Base-by-base conservation (phyloP, 2,797 vertebrate genomes). In the Muraenolepis orangiensis region DNA sequence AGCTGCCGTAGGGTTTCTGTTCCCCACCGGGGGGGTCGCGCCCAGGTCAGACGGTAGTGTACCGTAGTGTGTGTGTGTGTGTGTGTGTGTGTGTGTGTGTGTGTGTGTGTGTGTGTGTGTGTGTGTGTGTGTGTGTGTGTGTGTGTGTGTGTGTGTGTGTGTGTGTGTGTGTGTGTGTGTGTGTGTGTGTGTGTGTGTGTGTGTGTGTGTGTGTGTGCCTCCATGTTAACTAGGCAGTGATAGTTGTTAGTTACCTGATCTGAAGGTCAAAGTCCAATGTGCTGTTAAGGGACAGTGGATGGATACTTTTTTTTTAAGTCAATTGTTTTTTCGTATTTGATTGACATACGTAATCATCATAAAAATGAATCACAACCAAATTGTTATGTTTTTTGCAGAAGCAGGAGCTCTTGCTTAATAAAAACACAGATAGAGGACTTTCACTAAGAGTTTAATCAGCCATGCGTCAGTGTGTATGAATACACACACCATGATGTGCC, bases 1-100 rank as follows among this genome's bases (percentile, higher is more conserved):
- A 92, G 89, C 91, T 91, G 91, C 87, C 77, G 70, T 57, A 70
- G 78, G 85, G 77, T 73, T 66, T 84, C 76, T 72, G 83, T 76
- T 77, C 74, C 64, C 74, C 67, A 34, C 51, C 23, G n/a, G 26
- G 57, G 32, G 88, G 85, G 88, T 89, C 73, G 82, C 72, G 76
- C 70, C 23, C 40, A 82, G 85, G 85, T 89, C 83, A 87, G 66
- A 85, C 34, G 66, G 66, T 57, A 8, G 32, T 3, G 20, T 57
- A 57, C 51, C 23, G 51, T 57, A 57, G 4, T 57, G 20, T 57
- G 1, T 57, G 51, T 57, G 51, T 57, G n/a, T 57, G 51, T 57
- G 51, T 34, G 32, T 34, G 32, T 34, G 32, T 34, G 32, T 34
- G 32, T 34, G 32, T 34, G 32, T 34, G 32, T 34, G 32, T 34